Percentiles rank a stretch among this genome's conserved stretches.
Evolutionary conservation across 2,113 vertebrate genomes (phyloP).

Genomic region (Myrmecophaga tridactyla): DNA sequence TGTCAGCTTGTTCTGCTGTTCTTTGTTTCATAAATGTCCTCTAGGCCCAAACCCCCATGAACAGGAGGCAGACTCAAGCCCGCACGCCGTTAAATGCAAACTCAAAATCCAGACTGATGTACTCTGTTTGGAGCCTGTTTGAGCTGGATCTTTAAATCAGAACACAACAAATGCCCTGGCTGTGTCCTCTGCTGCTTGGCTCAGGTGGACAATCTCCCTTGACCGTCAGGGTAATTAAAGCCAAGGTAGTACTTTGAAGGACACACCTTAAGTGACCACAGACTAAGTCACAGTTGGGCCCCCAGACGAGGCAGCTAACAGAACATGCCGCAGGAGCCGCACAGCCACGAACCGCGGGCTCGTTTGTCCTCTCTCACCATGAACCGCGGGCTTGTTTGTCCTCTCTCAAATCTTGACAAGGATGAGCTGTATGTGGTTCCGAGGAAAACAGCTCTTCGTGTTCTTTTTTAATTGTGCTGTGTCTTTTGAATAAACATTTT

Average conservation of each 20-base stretch:
- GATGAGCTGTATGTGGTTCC: not conserved
- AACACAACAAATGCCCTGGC: slow-evolving; percentile 32
- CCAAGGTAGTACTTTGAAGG: too few relatives aligned
- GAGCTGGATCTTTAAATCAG: slow-evolving; percentile 37
- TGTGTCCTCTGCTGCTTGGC: not conserved
- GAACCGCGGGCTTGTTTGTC: too few relatives aligned
- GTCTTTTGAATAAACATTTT: not conserved
- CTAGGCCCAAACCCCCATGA: slow-evolving; percentile 46
- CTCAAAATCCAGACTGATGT: not conserved
- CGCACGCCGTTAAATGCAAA: slow-evolving; percentile 51
- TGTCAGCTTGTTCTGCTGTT: slow-evolving; percentile 69
- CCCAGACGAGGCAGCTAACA: not conserved
- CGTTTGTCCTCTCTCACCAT: too few relatives aligned
- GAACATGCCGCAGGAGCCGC: too few relatives aligned
- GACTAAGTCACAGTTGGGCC: not conserved
- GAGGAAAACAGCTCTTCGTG: not conserved
- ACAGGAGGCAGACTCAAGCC: slow-evolving; percentile 27
- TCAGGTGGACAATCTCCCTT: slow-evolving; percentile 43
- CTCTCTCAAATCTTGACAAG: slow-evolving; percentile 25
- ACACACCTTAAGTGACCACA: not conserved
- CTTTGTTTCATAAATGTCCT: slow-evolving; percentile 74
- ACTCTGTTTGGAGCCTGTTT: slow-evolving; percentile 28
- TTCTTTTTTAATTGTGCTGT: slow-evolving; percentile 3
- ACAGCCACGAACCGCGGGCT: too few relatives aligned
- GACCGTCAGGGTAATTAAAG: slow-evolving; percentile 47